These are phyloP conservation scores for Poicephalus meyeri DNA, from an alignment of 2,113 vertebrate genomes.

Conservation along the genomic window DNA sequence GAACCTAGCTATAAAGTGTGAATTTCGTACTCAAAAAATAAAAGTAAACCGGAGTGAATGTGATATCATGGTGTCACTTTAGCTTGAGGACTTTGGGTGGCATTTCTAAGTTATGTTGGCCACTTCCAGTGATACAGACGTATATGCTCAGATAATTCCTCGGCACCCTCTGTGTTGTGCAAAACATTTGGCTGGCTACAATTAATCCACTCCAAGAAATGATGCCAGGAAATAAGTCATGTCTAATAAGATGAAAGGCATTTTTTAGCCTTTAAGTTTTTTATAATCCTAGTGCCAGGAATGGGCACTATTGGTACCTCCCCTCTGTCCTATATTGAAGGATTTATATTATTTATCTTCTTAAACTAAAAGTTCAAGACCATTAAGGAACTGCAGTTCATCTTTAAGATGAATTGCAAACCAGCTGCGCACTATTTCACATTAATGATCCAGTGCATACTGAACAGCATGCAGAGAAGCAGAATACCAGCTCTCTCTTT, in stretches of 20 bases:
- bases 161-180: neutral
- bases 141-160: neutral
- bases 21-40: neutral
- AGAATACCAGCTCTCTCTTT: neutral
- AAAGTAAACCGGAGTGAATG: neutral
- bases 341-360: slow-evolving; percentile 66
- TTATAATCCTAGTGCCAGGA: slow-evolving; percentile 43
- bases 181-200: neutral
- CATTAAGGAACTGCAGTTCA: slow-evolving; percentile 58
- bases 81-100: neutral
- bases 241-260: neutral
- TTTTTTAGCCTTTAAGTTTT: slow-evolving; percentile 4
- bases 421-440: slow-evolving; percentile 46
- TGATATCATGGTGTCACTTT: neutral
- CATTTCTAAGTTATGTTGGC: neutral
- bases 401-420: slow-evolving; percentile 60
- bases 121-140: neutral
- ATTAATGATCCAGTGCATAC: neutral
- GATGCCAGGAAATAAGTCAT: slow-evolving; percentile 36
- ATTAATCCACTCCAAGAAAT: slow-evolving; percentile 4
- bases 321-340: neutral
- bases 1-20: neutral
- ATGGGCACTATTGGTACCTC: slow-evolving; percentile 13
- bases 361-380: slow-evolving; percentile 63
- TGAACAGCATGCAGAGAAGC: neutral